A percentile compares a stretch with the other conserved stretches of the same genome.
These are phyloP conservation scores for Cyclargus thomasi DNA, from an alignment of 1,140 invertebrate genomes.

Conservation along the genomic window DNA sequence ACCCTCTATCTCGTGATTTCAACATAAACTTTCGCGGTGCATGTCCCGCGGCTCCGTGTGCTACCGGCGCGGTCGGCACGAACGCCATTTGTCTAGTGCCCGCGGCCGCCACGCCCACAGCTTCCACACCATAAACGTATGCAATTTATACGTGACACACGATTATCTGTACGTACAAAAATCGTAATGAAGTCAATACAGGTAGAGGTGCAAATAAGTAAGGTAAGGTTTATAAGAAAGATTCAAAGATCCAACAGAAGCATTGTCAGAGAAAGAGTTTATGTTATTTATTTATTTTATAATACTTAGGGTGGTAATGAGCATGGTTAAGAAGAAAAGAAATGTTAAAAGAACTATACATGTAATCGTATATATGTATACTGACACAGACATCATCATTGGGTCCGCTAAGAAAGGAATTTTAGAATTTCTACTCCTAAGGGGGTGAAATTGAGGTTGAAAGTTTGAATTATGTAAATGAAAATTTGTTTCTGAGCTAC, in stretches of 20 bases:
- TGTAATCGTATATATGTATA: too few species aligned
- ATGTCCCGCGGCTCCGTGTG: constrained; percentile 43
- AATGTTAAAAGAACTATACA: too few species aligned
- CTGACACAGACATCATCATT: too few species aligned
- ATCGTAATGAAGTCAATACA: background rate
- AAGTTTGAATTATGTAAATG: too few species aligned
- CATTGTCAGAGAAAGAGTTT: too few species aligned
- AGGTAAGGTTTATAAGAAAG: background rate
- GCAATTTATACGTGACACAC: background rate
- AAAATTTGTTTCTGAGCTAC: too few species aligned
- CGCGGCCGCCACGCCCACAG: constrained; percentile 47
- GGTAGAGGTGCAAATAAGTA: background rate
- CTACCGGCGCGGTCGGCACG: constrained; percentile 64
- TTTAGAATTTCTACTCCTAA: too few species aligned
- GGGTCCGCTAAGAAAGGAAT: too few species aligned
- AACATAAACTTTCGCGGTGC: constrained; percentile 14
- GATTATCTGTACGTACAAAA: constrained; percentile 1
- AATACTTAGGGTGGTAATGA: too few species aligned
- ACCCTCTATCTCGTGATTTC: background rate
- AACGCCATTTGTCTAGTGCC: constrained; percentile 57
- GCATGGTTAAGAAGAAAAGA: too few species aligned
- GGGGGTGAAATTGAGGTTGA: too few species aligned
- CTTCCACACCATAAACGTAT: constrained; percentile 39
- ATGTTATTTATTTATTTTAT: too few species aligned
- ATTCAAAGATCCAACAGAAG: background rate